These are phyloP conservation scores for Didymodactylos carnosus DNA, from an alignment of 2,888 invertebrate species.

Conservation along the genomic window DNA sequence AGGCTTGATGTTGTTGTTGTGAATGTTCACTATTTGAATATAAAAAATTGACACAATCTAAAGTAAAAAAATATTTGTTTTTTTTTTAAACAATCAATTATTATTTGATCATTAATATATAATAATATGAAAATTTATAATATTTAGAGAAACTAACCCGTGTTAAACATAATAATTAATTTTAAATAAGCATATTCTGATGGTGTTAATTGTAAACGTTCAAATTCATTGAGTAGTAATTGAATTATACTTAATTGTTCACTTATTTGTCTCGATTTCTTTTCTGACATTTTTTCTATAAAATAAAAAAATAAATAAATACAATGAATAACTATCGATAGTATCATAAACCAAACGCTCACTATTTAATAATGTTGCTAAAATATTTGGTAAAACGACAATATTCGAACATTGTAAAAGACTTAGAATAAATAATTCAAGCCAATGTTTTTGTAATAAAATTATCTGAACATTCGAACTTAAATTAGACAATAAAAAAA, in stretches of 20 bases:
- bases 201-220: conserved; percentile 1
- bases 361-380: neutral
- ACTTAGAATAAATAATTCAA: conserved; percentile 7
- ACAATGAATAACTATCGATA: too few species aligned
- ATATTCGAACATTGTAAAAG: conserved; percentile 6
- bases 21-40: too few species aligned
- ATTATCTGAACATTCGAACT: conserved; percentile 7
- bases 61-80: neutral
- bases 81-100: too few species aligned
- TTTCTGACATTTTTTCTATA: conserved; percentile 3
- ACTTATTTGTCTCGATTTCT: too few species aligned
- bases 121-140: too few species aligned
- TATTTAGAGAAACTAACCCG: too few species aligned
- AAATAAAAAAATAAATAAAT: too few species aligned
- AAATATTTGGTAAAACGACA: conserved; percentile 1
- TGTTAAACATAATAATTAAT: conserved; percentile 5
- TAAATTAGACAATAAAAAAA: neutral
- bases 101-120: too few species aligned
- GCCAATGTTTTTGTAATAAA: conserved; percentile 13
- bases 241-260: conserved; percentile 3
- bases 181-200: conserved; percentile 10
- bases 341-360: too few species aligned
- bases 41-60: neutral
- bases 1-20: too few species aligned
- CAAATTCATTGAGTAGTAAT: conserved; percentile 8